Conservation (phyloP, 2,113 vertebrate species). For the Salminus brasiliensis region DNA sequence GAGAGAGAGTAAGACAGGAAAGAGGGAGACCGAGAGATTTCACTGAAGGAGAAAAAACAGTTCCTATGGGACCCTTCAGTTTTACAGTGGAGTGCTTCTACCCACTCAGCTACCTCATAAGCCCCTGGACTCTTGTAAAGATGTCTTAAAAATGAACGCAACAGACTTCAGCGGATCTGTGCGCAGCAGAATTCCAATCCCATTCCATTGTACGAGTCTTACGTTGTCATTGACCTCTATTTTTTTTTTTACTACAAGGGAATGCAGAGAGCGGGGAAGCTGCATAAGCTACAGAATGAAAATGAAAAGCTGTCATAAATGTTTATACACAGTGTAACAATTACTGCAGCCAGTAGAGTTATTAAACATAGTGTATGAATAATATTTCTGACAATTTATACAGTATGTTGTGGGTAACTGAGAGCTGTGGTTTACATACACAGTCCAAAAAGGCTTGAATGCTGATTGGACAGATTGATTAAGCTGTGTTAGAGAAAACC, state of each 20-base stretch:
- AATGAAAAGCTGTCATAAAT: not conserved
- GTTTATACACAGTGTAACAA: not conserved
- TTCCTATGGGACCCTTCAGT: not conserved
- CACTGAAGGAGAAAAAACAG: not conserved
- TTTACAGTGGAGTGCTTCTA: not conserved
- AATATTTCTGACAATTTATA: too few species aligned
- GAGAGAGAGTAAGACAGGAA: not conserved
- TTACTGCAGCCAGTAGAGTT: not conserved
- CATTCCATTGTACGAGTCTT: not conserved
- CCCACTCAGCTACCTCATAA: not conserved
- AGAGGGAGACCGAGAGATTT: slow-evolving; percentile 23
- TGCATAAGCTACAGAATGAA: not conserved
- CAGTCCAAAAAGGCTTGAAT: not conserved
- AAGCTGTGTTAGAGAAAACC: not conserved
- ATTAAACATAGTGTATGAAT: too few species aligned
- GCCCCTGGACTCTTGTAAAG: not conserved
- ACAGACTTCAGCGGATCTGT: not conserved
- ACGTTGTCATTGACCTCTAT: not conserved
- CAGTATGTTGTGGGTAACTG: not conserved
- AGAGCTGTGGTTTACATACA: not conserved
- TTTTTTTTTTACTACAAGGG: not conserved
- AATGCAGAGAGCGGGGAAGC: not conserved
- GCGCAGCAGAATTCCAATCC: not conserved
- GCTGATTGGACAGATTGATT: not conserved
- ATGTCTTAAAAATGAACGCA: not conserved